These are phyloP conservation scores for Melanotaenia parkinsoni DNA, from an alignment of 2,797 vertebrate species.

Conservation along the genomic window DNA sequence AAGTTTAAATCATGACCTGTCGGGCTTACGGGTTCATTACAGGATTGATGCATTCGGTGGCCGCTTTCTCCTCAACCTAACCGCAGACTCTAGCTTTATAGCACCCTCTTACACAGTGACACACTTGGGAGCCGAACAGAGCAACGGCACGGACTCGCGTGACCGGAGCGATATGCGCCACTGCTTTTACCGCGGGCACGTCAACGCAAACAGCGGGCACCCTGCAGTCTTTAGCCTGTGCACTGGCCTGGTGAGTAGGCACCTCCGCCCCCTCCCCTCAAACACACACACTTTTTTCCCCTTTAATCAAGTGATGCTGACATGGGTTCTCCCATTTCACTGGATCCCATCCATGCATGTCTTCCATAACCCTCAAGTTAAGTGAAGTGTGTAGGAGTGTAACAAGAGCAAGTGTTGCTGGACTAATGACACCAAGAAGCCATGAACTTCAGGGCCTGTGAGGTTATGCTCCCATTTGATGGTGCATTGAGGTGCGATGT, in stretches of 20 bases:
- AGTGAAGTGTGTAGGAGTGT: constrained; percentile 47
- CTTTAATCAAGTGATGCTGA: constrained; percentile 31
- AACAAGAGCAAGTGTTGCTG: constrained; percentile 54
- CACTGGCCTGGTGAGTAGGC: constrained; percentile 91
- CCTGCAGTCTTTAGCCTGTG: constrained; percentile 94
- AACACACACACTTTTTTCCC: background rate
- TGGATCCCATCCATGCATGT: constrained; percentile 38
- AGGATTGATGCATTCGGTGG: constrained; percentile 91
- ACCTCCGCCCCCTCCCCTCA: no score
- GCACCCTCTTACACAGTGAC: constrained; percentile 87
- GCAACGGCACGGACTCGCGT: constrained; percentile 44
- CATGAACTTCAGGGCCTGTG: constrained; percentile 20
- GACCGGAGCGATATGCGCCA: constrained; percentile 86
- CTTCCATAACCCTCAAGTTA: constrained; percentile 22
- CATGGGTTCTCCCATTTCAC: constrained; percentile 33
- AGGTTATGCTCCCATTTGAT: constrained; percentile 32
- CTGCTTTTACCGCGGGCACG: constrained; percentile 96
- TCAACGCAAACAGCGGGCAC: constrained; percentile 85
- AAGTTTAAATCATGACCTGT: constrained; percentile 81
- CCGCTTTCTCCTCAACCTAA: constrained; percentile 93
- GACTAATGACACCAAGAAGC: constrained; percentile 39
- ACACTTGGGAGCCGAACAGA: constrained; percentile 83
- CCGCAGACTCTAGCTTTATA: constrained; percentile 88
- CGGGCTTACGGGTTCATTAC: constrained; percentile 86
- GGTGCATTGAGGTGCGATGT: background rate